Evolutionary conservation across 2,888 invertebrate species (phyloP).

Genomic region (Muscina levida): DNA sequence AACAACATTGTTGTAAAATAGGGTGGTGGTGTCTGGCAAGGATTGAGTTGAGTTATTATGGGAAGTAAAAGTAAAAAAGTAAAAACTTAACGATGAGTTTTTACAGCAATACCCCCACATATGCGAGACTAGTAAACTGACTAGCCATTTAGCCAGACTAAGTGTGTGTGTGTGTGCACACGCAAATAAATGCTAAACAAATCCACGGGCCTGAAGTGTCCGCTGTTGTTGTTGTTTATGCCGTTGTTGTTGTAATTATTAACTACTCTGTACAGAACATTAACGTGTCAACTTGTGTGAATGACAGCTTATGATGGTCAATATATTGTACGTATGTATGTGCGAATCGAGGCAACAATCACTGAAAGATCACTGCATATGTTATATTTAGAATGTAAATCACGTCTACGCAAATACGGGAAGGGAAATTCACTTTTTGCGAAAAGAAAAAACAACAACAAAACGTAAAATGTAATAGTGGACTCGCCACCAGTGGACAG

Average conservation of each 20-base stretch:
- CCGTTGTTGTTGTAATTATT: slow-evolving; percentile 37
- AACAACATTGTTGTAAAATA: slow-evolving; percentile 5
- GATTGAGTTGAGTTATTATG: slow-evolving; percentile 49
- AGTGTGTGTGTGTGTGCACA: not conserved
- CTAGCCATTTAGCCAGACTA: slow-evolving; percentile 7
- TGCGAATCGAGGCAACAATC: too few relatives aligned
- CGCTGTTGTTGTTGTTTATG: slow-evolving; percentile 4
- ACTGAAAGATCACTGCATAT: too few relatives aligned
- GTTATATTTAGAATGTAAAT: slow-evolving; percentile 57
- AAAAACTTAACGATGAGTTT: not conserved
- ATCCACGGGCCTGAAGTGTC: too few relatives aligned
- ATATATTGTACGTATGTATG: slow-evolving; percentile 34
- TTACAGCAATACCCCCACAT: too few relatives aligned
- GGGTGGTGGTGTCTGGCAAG: slow-evolving; percentile 28
- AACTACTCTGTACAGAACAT: slow-evolving; percentile 46
- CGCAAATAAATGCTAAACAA: too few relatives aligned
- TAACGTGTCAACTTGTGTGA: slow-evolving; percentile 65
- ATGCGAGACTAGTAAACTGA: not conserved
- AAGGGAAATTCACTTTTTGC: slow-evolving; percentile 53
- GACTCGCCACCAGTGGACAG: too few relatives aligned
- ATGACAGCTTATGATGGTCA: slow-evolving; percentile 63
- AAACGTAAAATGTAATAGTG: too few relatives aligned
- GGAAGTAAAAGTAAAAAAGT: slow-evolving; percentile 37
- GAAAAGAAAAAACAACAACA: not conserved
- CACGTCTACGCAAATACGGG: slow-evolving; percentile 61